phyloP scores from a whole-genome alignment of 2,113 vertebrate species.

The Phrynocephalus versicolor region DNA sequence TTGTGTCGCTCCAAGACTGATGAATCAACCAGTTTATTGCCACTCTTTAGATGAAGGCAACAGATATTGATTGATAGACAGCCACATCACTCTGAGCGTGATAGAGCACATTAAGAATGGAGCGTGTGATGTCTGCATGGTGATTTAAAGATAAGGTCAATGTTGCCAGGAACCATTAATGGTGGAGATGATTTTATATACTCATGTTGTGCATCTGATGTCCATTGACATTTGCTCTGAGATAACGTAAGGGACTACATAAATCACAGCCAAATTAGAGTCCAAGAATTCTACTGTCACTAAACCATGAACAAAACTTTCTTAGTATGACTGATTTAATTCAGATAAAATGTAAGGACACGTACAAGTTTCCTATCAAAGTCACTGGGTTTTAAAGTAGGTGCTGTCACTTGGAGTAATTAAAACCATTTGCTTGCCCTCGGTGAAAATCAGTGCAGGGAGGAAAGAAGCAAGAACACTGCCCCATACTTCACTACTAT shows the following conservation, averaged over 20 bases:
- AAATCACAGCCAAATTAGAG: neutral
- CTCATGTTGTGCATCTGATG: neutral
- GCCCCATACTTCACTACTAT: too few relatives aligned
- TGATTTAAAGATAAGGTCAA: neutral
- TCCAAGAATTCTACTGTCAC: neutral
- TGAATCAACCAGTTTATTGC: neutral
- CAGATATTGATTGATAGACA: fast-evolving
- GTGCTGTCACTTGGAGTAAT: neutral
- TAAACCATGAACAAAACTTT: neutral
- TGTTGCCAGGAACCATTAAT: constrained; percentile 17
- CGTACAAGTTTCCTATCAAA: neutral
- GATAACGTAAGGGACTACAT: neutral
- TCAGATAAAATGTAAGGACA: neutral
- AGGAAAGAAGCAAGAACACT: too few relatives aligned
- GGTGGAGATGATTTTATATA: constrained; percentile 14
- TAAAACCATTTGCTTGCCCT: neutral
- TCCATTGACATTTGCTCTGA: constrained; percentile 12
- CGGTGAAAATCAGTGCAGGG: neutral
- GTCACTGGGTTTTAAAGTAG: neutral
- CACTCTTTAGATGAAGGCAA: neutral
- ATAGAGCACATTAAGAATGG: neutral
- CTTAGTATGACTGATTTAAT: neutral
- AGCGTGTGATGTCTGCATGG: constrained; percentile 22
- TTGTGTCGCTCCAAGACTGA: constrained; percentile 4
- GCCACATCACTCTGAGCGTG: fast-evolving